Percentiles rank a stretch among this genome's conserved stretches.
These are phyloP conservation scores for Amphiprion ocellaris DNA, from an alignment of 2,113 vertebrate species.

Conservation along the genomic window DNA sequence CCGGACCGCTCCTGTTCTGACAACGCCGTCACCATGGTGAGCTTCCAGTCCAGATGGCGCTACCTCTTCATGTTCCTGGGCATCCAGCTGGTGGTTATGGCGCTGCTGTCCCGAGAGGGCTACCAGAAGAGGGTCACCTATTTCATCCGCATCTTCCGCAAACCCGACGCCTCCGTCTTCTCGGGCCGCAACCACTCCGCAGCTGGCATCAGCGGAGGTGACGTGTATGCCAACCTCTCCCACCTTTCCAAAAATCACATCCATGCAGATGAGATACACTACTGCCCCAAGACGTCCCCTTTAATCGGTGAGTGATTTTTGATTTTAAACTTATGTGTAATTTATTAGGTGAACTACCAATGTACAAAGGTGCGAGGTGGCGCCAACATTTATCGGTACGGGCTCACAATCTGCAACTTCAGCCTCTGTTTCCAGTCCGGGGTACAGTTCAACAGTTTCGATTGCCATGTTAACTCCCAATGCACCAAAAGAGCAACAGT, in stretches of 20 bases:
- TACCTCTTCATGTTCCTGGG: slow-evolving; percentile 85
- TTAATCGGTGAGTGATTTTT: slow-evolving; percentile 78
- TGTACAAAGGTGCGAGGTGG: no score
- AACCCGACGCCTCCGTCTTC: slow-evolving; percentile 27
- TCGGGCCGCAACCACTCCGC: slow-evolving; percentile 65
- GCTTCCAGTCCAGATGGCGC: slow-evolving; percentile 83
- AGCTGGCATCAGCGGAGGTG: slow-evolving; percentile 9
- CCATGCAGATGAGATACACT: slow-evolving; percentile 75
- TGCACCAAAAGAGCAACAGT: no score
- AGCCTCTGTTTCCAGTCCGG: no score
- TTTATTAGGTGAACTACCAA: no score
- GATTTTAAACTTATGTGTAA: no score
- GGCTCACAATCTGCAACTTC: no score
- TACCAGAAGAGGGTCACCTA: slow-evolving; percentile 84
- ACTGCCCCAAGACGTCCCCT: slow-evolving; percentile 84
- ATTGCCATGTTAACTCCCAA: no score
- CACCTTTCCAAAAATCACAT: slow-evolving; percentile 51
- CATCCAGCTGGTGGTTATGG: slow-evolving; percentile 87
- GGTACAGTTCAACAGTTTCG: no score
- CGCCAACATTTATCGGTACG: no score
- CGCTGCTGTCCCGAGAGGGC: slow-evolving; percentile 84
- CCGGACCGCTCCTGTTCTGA: neutral
- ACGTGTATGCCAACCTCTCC: slow-evolving; percentile 86
- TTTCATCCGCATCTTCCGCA: slow-evolving; percentile 86
- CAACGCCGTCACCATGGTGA: slow-evolving; percentile 57